Evolutionary conservation across 1,140 invertebrate genomes (phyloP).

Genomic region (Leptinotarsa undecemlineata): DNA sequence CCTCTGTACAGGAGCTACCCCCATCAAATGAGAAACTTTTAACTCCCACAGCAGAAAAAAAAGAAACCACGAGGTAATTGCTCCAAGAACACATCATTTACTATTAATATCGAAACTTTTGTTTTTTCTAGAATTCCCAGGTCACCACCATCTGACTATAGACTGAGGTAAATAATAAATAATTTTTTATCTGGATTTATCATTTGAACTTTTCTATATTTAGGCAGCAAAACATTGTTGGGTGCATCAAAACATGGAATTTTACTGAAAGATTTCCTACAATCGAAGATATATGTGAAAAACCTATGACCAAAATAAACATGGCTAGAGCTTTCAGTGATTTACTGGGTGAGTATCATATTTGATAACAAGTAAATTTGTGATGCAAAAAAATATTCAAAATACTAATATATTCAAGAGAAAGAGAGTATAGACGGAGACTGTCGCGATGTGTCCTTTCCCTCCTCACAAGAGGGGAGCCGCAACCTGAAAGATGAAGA

Average conservation of each 20-base stretch:
- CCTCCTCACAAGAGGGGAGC: no score
- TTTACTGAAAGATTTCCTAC: constrained; percentile 10
- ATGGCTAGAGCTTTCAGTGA: constrained; percentile 12
- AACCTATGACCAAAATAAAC: constrained; percentile 1
- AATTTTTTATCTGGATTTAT: background rate
- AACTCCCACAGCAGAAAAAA: background rate
- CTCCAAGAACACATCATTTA: no score
- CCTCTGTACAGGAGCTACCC: background rate
- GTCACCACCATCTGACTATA: background rate
- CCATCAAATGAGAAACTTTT: background rate
- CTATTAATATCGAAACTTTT: no score
- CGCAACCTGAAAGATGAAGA: no score
- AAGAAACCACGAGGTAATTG: background rate
- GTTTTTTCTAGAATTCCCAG: background rate
- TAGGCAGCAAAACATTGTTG: constrained; percentile 15
- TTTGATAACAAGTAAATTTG: no score
- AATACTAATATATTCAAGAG: no score
- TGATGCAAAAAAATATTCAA: no score
- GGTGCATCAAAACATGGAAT: constrained; percentile 11
- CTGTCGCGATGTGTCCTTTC: no score
- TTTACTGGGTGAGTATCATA: constrained; percentile 9
- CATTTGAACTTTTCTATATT: background rate
- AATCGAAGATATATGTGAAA: constrained; percentile 17
- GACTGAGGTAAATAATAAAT: background rate
- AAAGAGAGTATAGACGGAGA: no score